phyloP scores from a whole-genome alignment of 2,888 invertebrate species.

The Linnaemya tessellans region DNA sequence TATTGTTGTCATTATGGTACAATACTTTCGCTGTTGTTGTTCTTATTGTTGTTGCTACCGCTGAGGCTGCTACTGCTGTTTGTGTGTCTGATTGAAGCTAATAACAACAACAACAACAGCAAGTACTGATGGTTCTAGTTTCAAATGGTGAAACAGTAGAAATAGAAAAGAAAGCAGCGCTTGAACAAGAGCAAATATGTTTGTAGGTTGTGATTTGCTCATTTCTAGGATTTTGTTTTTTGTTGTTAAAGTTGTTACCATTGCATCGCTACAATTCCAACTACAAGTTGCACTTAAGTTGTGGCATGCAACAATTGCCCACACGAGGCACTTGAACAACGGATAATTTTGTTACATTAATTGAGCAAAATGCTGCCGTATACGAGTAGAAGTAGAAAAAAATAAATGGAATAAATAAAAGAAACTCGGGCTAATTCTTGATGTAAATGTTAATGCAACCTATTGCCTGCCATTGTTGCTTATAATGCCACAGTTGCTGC shows the following conservation, averaged over 20 bases:
- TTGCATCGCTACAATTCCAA: conserved; percentile 28
- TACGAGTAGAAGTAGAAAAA: conserved; percentile 26
- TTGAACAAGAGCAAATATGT: conserved; percentile 28
- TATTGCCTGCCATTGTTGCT: conserved; percentile 26
- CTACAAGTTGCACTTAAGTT: conserved; percentile 35
- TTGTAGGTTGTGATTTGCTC: conserved; percentile 61
- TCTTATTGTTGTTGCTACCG: conserved; percentile 23
- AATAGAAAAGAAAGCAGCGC: neutral
- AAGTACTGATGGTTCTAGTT: conserved; percentile 55
- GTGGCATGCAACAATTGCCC: conserved; percentile 78
- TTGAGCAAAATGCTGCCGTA: conserved; percentile 81
- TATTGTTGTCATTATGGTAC: conserved; percentile 52
- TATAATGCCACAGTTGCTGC: conserved; percentile 42
- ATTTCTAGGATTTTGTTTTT: neutral
- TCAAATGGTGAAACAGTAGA: conserved; percentile 23
- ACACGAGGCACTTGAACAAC: conserved; percentile 71
- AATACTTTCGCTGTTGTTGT: conserved; percentile 15
- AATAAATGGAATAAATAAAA: neutral
- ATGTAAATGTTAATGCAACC: conserved; percentile 52
- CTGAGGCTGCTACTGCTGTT: neutral
- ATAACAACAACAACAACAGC: conserved; percentile 18
- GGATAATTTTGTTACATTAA: conserved; percentile 79
- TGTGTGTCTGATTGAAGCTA: neutral
- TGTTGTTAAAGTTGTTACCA: conserved; percentile 38
- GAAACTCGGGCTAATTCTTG: conserved; percentile 56